These are phyloP conservation scores for Endomychus coccineus DNA, from an alignment of 2,888 invertebrate species.

Conservation along the genomic window DNA sequence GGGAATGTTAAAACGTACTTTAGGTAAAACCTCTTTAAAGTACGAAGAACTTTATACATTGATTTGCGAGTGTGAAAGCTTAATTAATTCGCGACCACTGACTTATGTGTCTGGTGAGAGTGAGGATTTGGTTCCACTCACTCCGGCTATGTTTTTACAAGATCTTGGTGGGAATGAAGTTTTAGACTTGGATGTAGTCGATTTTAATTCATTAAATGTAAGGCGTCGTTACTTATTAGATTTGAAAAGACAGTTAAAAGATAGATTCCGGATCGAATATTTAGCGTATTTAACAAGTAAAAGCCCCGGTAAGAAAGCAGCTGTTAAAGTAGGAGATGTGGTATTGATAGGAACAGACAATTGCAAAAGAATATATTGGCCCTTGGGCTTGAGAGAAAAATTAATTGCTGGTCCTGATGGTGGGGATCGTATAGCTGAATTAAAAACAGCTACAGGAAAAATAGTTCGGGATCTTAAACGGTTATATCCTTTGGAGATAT, in stretches of 20 bases:
- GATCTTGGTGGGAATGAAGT: constrained; percentile 17
- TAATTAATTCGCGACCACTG: constrained; percentile 16
- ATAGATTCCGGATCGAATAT: constrained; percentile 24
- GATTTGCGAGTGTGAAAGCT: constrained; percentile 7
- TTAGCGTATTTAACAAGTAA: constrained; percentile 15
- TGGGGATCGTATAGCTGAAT: constrained; percentile 12
- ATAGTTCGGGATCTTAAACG: constrained; percentile 14
- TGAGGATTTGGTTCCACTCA: constrained; percentile 17
- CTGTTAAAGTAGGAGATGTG: no score
- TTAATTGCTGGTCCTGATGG: constrained; percentile 16
- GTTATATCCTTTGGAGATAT: constrained; percentile 24
- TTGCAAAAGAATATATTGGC: constrained; percentile 21
- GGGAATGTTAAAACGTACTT: constrained; percentile 6
- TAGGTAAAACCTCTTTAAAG: constrained; percentile 7
- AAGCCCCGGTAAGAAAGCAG: not conserved
- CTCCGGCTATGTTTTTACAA: constrained; percentile 25
- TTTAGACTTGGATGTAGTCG: constrained; percentile 9
- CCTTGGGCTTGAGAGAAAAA: constrained; percentile 19
- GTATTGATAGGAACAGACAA: constrained; percentile 17
- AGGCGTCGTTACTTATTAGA: constrained; percentile 16
- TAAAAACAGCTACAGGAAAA: constrained; percentile 12
- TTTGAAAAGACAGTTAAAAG: constrained; percentile 17
- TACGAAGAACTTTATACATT: constrained; percentile 16
- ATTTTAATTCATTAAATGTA: constrained; percentile 10
- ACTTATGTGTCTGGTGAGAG: constrained; percentile 10